A percentile compares a stretch with the other conserved stretches of the same genome.
Evolutionary conservation across 2,797 vertebrate genomes (phyloP).

Genomic region (Lepidocolaptes lacrymiger): DNA sequence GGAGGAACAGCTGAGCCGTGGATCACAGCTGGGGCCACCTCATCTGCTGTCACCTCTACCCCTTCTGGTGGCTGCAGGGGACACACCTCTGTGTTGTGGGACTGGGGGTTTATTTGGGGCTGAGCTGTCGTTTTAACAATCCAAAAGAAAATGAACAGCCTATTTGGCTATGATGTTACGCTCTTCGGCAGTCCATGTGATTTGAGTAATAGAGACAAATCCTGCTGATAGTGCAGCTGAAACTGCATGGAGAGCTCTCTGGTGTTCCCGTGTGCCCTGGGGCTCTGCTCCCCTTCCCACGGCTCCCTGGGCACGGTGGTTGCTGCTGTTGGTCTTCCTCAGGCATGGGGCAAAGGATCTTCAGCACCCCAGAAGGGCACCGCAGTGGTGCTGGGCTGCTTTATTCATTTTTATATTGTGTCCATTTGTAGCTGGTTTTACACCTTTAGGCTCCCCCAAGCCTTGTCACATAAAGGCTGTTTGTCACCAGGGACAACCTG

Average conservation of each 20-base stretch:
- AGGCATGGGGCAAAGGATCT: accelerated
- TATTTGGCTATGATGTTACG: accelerated
- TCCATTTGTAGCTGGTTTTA: neutral
- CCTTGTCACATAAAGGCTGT: too few relatives aligned
- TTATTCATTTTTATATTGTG: accelerated
- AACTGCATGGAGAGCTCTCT: neutral
- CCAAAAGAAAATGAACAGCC: neutral
- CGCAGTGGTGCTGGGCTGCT: neutral
- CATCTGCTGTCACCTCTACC: accelerated
- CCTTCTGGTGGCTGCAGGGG: neutral
- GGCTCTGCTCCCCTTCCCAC: accelerated
- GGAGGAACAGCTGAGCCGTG: neutral
- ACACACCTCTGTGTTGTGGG: accelerated
- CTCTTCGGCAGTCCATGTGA: accelerated
- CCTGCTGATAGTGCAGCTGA: accelerated
- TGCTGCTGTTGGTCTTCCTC: neutral
- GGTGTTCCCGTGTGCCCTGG: neutral
- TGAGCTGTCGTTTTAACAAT: accelerated
- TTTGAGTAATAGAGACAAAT: neutral
- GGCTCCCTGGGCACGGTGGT: accelerated
- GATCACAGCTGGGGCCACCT: neutral
- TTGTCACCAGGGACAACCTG: neutral
- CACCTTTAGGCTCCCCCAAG: neutral
- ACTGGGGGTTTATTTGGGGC: accelerated
- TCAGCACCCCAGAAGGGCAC: neutral